Conservation (phyloP, 2,888 invertebrate genomes). For the Phalera bucephala region DNA sequence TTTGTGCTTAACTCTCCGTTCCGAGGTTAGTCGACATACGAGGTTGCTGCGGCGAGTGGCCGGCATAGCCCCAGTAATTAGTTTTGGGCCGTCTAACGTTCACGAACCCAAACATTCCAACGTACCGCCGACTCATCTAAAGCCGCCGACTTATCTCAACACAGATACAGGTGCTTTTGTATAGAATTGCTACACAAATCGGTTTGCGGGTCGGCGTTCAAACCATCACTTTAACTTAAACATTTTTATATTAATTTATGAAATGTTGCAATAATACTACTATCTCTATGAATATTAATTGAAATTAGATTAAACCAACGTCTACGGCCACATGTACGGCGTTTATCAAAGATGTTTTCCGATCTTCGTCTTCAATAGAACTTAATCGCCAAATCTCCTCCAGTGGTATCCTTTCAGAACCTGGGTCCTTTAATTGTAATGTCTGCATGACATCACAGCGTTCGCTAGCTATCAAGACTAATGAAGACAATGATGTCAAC, state of each 20-base stretch:
- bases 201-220: slow-evolving; percentile 38
- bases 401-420: slow-evolving; percentile 43
- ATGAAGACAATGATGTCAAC: slow-evolving; percentile 40
- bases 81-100: slow-evolving; percentile 61
- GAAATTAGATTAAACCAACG: slow-evolving; percentile 41
- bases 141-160: slow-evolving; percentile 50
- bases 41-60: slow-evolving; percentile 35
- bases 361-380: slow-evolving; percentile 36
- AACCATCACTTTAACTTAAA: slow-evolving; percentile 36
- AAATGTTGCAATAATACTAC: background rate
- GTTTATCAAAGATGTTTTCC: slow-evolving; percentile 44
- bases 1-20: no score
- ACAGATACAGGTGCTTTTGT: slow-evolving; percentile 63
- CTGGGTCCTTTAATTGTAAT: slow-evolving; percentile 29
- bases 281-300: background rate
- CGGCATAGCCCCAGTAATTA: slow-evolving; percentile 60
- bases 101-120: slow-evolving; percentile 66
- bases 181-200: slow-evolving; percentile 53
- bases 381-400: slow-evolving; percentile 48
- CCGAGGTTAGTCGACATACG: slow-evolving; percentile 24
- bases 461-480: slow-evolving; percentile 45
- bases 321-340: slow-evolving; percentile 49
- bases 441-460: slow-evolving; percentile 40
- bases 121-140: slow-evolving; percentile 63
- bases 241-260: slow-evolving; percentile 33